Conservation (phyloP, 2,888 invertebrate genomes). For the Antheraea yamamai region DNA sequence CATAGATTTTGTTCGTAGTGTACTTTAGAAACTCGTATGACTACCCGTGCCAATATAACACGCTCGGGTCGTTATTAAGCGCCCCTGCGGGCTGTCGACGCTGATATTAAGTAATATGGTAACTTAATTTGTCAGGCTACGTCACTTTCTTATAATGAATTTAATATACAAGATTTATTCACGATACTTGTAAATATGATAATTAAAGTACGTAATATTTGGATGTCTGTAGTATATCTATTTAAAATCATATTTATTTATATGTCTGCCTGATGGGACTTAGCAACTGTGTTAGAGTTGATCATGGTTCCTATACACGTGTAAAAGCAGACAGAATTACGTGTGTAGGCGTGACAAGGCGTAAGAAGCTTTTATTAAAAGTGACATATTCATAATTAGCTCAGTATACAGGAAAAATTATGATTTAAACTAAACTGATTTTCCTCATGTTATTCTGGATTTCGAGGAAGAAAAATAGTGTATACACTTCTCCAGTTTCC, state of each 20-base stretch:
- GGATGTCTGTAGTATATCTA: background rate
- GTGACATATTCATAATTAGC: too few relatives aligned
- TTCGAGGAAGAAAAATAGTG: too few relatives aligned
- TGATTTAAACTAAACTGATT: too few relatives aligned
- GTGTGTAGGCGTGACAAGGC: too few relatives aligned
- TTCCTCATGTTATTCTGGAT: too few relatives aligned
- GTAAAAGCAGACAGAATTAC: too few relatives aligned
- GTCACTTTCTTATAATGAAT: constrained; percentile 3
- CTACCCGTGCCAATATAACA: constrained; percentile 12
- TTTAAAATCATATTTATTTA: too few relatives aligned
- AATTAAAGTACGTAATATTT: background rate
- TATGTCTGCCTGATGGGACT: too few relatives aligned
- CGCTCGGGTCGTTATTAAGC: constrained; percentile 13
- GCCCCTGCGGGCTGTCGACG: constrained; percentile 14
- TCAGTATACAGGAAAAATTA: too few relatives aligned
- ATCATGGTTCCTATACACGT: too few relatives aligned
- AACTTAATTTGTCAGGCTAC: constrained; percentile 14
- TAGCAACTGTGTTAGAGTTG: too few relatives aligned
- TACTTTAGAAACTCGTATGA: constrained; percentile 9
- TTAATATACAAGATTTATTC: constrained; percentile 4
- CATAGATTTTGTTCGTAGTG: constrained; percentile 1
- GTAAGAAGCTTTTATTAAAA: background rate
- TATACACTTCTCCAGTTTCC: too few relatives aligned
- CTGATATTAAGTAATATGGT: constrained; percentile 13
- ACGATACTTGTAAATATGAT: background rate